Base-by-base conservation (phyloP, 2,113 vertebrate species). In the Indicator indicator region DNA sequence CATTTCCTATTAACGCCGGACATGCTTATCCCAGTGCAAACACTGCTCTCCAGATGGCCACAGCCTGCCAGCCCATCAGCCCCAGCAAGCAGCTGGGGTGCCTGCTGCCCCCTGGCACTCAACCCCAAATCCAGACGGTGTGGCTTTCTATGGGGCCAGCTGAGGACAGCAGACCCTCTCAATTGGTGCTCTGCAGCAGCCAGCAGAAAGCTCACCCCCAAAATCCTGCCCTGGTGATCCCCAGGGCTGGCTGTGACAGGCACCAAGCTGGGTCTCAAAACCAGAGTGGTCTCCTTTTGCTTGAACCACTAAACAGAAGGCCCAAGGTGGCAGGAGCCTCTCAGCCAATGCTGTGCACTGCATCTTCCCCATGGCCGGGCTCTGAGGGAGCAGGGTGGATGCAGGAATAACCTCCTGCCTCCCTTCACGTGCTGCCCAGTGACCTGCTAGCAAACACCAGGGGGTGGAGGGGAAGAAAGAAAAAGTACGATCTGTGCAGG, bases 401-500 rank as follows among this genome's bases (percentile, higher is more conserved):
- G 38, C 24, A 67, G 89, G 85, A 85, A 40, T 32, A 59, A 38
- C 21, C 30, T 62, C 38, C 69, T 78, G 86, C 81, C 92, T 94
- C 83, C 54, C 78, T 94, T 88, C 69, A 84, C 2, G 8, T 68
- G 86, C 81, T 5, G 24, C 67, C 63, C 33, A 59, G 73, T 90
- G 86, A 93, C 77, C 86, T 83, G 86, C 73, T 67, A 91, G 88
- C 77, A 60, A 89, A 81, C 86, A 90, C n/a, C 27, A 2, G 9
- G 60, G 79, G 80, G 83, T 86, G 80, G 89, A 81, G 88, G 86
- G 55, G 82, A 93, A 94, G 81, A 93, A 95, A 95, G 91, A 94
- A 95, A 95, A 97, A 94, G 86, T 91, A 93, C 69, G 64, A 90
- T 94, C 85, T 67, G 68, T 95, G 94, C 96, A 96, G 97, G 96